A percentile compares a stretch with the other conserved stretches of the same genome.
phyloP scores from a whole-genome alignment of 2,797 vertebrate species.

The Pseudomugil tenellus region DNA sequence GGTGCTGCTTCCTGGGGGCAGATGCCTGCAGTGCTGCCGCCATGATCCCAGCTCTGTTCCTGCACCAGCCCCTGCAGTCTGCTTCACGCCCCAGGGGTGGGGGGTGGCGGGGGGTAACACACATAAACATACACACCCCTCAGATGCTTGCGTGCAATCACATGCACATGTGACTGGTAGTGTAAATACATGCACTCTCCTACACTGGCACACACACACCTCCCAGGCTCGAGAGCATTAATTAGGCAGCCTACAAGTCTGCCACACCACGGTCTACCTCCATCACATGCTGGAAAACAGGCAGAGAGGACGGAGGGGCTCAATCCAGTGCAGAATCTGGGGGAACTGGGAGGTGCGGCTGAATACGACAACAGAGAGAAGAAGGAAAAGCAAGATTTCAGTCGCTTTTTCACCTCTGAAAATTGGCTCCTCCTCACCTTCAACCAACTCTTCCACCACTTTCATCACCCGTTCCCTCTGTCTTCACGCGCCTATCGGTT shows the following conservation, averaged over 20 bases:
- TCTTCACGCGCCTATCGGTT: constrained; percentile 30
- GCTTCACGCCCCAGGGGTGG: constrained; percentile 68
- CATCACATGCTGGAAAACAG: constrained; percentile 63
- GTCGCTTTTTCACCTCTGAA: constrained; percentile 46
- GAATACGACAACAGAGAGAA: constrained; percentile 39
- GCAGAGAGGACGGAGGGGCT: constrained; percentile 41
- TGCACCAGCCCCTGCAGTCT: constrained; percentile 76
- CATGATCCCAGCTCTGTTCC: constrained; percentile 80
- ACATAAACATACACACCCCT: constrained; percentile 31
- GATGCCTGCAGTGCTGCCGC: constrained; percentile 80
- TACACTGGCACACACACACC: constrained; percentile 50
- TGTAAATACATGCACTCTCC: constrained; percentile 37
- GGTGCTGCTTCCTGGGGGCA: constrained; percentile 80
- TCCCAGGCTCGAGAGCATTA: constrained; percentile 74
- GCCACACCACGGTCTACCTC: constrained; percentile 65
- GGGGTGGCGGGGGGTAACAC: constrained; percentile 24
- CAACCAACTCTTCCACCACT: constrained; percentile 45
- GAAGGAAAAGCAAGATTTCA: constrained; percentile 46
- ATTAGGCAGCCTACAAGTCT: constrained; percentile 75
- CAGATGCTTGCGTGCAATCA: constrained; percentile 46
- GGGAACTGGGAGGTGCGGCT: constrained; percentile 32
- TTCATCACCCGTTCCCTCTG: constrained; percentile 50
- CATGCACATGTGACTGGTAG: constrained; percentile 41
- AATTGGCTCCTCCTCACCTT: constrained; percentile 58
- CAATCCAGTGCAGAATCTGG: constrained; percentile 32